A percentile compares a stretch with the other conserved stretches of the same genome.
Evolutionary conservation across 2,797 vertebrate genomes (phyloP).

Genomic region (Rhynchotus rufescens): DNA sequence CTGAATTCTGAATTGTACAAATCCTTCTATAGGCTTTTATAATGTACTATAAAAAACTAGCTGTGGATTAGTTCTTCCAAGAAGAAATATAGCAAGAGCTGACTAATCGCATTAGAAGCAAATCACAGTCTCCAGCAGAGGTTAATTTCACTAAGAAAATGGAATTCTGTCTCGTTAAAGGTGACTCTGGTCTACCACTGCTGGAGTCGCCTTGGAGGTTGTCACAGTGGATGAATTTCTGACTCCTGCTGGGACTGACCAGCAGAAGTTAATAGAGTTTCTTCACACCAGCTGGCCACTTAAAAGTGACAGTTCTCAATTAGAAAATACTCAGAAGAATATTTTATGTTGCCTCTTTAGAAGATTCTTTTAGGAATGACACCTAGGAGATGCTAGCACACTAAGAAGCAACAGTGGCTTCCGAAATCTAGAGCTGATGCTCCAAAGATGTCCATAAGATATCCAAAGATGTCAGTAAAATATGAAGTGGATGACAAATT

Average conservation of each 20-base stretch:
- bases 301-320: background rate
- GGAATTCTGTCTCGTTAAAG: background rate
- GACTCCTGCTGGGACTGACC: background rate
- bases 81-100: background rate
- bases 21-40: background rate
- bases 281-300: background rate
- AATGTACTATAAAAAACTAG: background rate
- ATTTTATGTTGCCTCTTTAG: background rate
- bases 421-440: background rate
- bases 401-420: background rate
- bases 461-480: background rate
- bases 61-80: background rate
- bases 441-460: background rate
- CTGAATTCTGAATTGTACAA: background rate
- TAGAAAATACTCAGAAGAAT: background rate
- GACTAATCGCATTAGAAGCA: background rate
- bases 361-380: background rate
- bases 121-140: background rate
- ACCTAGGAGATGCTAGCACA: background rate
- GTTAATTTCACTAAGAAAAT: background rate
- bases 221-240: background rate
- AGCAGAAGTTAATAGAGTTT: background rate
- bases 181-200: background rate
- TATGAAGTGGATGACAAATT: background rate
- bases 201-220: background rate